Conservation (phyloP, 2,113 vertebrate genomes). For the Nothobranchius furzeri region DNA sequence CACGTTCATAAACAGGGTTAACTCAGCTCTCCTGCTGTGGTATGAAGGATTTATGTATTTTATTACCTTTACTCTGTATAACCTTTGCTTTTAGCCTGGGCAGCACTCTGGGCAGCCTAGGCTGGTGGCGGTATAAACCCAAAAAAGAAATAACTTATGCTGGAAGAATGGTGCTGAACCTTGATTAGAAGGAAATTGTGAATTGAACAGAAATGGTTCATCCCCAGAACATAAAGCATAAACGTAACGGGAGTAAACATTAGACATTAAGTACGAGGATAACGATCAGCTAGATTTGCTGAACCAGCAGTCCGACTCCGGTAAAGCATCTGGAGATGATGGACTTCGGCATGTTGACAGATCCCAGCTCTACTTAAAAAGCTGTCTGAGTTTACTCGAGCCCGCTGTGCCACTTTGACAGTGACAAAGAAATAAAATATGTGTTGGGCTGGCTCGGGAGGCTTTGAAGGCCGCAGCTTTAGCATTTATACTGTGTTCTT, state of each 20-base stretch:
- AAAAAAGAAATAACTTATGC: too few species aligned
- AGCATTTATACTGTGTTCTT: conserved; percentile 52
- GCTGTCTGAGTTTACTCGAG: conserved; percentile 35
- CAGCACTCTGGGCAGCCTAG: too few species aligned
- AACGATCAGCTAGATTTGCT: neutral
- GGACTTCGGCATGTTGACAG: conserved; percentile 25
- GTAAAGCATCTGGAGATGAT: conserved; percentile 32
- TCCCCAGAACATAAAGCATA: neutral
- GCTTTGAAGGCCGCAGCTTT: conserved; percentile 61
- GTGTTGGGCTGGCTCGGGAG: conserved; percentile 40
- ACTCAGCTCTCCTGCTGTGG: too few species aligned
- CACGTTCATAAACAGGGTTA: too few species aligned
- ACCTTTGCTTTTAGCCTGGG: too few species aligned
- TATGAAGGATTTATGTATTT: too few species aligned
- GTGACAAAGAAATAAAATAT: conserved; percentile 59
- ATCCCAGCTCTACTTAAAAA: conserved; percentile 39
- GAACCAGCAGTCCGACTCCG: conserved; percentile 11
- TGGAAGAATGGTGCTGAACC: too few species aligned
- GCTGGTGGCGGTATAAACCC: too few species aligned
- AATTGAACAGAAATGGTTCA: too few species aligned
- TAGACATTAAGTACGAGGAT: neutral
- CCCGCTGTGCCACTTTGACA: conserved; percentile 29
- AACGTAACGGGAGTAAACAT: neutral
- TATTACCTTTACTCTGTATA: too few species aligned
- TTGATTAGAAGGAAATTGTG: too few species aligned